Conservation (phyloP, 2,888 invertebrate species). For the Xestia sexstrigata region DNA sequence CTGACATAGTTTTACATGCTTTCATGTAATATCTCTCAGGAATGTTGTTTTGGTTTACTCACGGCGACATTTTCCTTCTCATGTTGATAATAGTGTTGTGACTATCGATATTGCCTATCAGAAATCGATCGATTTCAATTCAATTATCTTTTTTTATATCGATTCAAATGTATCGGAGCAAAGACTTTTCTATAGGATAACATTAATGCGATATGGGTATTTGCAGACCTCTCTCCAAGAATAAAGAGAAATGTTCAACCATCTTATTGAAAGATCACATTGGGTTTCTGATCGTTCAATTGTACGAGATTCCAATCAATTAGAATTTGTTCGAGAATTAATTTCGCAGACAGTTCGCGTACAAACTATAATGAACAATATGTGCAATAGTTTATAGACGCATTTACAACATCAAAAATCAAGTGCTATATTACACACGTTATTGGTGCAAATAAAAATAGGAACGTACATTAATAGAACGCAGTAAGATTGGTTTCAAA, state of each 20-base stretch:
- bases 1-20: too few relatives aligned
- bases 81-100: neutral
- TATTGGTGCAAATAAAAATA: conserved; percentile 30
- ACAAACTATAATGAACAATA: conserved; percentile 18
- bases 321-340: conserved; percentile 42
- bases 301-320: conserved; percentile 47
- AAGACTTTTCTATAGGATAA: neutral
- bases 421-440: conserved; percentile 9
- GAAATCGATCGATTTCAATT: neutral
- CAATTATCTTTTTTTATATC: neutral
- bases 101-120: neutral
- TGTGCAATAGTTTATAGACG: conserved; percentile 3
- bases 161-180: neutral
- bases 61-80: too few relatives aligned
- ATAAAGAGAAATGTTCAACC: conserved; percentile 22
- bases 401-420: conserved; percentile 23
- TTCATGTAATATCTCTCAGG: too few relatives aligned
- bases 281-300: conserved; percentile 45
- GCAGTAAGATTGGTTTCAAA: conserved; percentile 37
- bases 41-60: too few relatives aligned
- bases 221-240: neutral
- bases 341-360: conserved; percentile 30
- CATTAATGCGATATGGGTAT: neutral
- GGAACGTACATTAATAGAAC: conserved; percentile 5
- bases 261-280: conserved; percentile 36